Evolutionary conservation across 2,797 vertebrate genomes (phyloP).

Genomic region (Paramormyrops hopkinsi): DNA sequence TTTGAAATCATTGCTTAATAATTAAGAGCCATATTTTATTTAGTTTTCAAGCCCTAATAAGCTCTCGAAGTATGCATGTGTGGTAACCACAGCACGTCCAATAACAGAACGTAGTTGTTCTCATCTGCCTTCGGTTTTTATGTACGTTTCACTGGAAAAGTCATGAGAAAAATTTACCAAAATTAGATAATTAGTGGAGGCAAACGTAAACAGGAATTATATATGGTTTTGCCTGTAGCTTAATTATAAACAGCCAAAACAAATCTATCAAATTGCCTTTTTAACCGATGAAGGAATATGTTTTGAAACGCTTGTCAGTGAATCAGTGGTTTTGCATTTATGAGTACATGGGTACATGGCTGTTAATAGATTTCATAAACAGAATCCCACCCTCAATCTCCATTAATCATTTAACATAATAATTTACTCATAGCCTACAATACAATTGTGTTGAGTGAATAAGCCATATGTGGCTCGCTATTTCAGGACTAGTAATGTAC

Average conservation of each 20-base stretch:
- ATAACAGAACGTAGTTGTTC: background rate
- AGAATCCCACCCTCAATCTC: background rate
- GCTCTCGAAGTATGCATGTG: background rate
- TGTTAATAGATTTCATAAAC: background rate
- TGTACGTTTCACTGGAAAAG: background rate
- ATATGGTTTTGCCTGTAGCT: background rate
- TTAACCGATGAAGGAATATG: background rate
- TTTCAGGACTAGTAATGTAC: background rate
- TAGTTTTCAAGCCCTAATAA: background rate
- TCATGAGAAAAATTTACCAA: background rate
- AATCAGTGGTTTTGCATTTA: background rate
- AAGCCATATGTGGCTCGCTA: background rate
- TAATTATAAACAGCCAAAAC: background rate
- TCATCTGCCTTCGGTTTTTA: background rate
- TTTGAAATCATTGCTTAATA: background rate
- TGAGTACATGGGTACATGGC: background rate
- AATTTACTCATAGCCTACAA: background rate
- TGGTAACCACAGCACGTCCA: background rate
- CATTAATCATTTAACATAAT: slow-evolving; percentile 8
- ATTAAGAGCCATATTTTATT: background rate
- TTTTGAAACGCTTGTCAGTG: background rate
- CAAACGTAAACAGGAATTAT: background rate
- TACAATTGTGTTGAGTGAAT: background rate
- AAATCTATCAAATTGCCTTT: background rate
- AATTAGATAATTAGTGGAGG: background rate